Evolutionary conservation across 2,113 vertebrate species (phyloP), one percentile per base, ranked within the genome.

Genomic region (Microtus oregoni): DNA sequence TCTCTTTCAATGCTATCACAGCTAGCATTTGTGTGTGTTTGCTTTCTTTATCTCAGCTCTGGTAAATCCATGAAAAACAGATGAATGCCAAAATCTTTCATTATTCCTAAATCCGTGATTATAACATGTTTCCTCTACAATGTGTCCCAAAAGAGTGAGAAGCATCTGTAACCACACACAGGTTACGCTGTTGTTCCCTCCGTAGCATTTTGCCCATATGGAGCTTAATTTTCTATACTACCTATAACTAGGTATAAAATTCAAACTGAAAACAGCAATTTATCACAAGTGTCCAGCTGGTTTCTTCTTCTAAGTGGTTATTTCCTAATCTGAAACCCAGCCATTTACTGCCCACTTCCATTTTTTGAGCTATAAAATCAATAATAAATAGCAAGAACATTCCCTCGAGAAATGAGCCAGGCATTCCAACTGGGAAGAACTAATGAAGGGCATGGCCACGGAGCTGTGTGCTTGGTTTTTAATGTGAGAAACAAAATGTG

Each of bases 231-330:
- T 95, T 95, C 81, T 96, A 98, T 98, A 98, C 98, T 97, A 97
- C 97, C 96, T 98, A 93, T 98, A 98, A 98, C 97, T 97, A 96
- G 95, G 97, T 98, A 97, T 98, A 98, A 98, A 98, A 98, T 97
- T 98, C 97, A 97, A 94, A 96, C 61, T 63, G 92, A 97, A 97
- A 97, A 97, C 93, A 95, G 95, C 94, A 97, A 98, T 98, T 98
- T 98, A 98, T 98, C 98, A 98, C 89, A 97, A 98, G 92, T 97
- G 87, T 97, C 97, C 98, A 98, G 98, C 98, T 98, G 98, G 96
- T 97, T 96, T 97, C 98, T 98, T 95, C 89, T 96, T 97, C 97
- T 98, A 97, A 98, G 97, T 97, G 95, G 96, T 98, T 98, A 97
- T 98, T 98, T 98, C 98, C 98, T 98, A 97, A 98, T 97, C 98